Evolutionary conservation across 2,888 invertebrate genomes (phyloP).

Genomic region (Cyrtodaria siliqua): DNA sequence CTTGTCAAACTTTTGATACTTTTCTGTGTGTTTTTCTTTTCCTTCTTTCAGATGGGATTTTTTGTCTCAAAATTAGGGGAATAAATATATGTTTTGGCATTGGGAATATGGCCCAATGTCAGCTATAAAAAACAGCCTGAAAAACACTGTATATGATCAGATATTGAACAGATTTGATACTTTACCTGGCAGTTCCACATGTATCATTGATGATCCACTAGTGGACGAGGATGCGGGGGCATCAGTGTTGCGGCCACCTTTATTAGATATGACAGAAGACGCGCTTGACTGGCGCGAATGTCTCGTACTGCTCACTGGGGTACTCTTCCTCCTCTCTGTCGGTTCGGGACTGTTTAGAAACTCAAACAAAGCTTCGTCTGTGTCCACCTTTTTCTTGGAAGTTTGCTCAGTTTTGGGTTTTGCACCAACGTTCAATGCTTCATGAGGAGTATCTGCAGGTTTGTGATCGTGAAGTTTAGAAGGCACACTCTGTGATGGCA

Average conservation of each 20-base stretch:
- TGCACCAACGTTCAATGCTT: conserved; percentile 10
- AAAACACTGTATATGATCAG: no score
- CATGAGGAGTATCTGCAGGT: conserved; percentile 25
- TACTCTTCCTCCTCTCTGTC: conserved; percentile 68
- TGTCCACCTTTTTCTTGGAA: conserved; percentile 77
- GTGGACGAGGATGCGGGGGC: conserved; percentile 61
- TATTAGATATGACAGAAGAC: conserved; percentile 79
- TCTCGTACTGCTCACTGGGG: conserved; percentile 73
- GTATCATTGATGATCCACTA: conserved; percentile 71
- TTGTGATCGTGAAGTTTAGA: conserved; percentile 59
- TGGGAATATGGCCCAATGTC: no score
- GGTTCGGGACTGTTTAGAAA: conserved; percentile 85
- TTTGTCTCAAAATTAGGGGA: no score
- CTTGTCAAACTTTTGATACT: no score
- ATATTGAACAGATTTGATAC: no score
- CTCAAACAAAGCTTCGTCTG: conserved; percentile 86
- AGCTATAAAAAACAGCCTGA: no score
- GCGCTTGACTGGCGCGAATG: conserved; percentile 84
- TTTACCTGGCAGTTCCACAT: conserved; percentile 71
- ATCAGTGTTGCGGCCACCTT: conserved; percentile 60
- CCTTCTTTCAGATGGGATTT: no score
- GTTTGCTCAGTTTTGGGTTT: conserved; percentile 47
- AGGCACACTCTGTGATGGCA: conserved; percentile 75
- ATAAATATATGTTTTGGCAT: no score
- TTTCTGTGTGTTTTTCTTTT: no score